Evolutionary conservation across 92 coral and sea anemone genomes (phyloP), one percentile per base, ranked within the genome.

Genomic region (Paramuricea clavata): DNA sequence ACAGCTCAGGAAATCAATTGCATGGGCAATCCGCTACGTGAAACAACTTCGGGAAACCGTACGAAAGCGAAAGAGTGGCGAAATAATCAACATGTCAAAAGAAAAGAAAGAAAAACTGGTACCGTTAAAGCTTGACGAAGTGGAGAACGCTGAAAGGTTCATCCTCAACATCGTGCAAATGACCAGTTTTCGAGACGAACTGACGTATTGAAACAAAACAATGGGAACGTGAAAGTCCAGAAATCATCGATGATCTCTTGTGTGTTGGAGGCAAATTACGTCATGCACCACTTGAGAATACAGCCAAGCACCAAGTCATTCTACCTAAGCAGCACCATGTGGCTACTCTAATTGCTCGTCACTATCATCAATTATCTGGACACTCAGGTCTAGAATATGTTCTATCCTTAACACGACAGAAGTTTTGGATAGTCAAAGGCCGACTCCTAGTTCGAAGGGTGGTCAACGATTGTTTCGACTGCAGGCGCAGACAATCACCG

Each of bases 391-490:
- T 47, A 6, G 52, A 47, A 21, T 54, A 78, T 54, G 83, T 78
- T 60, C 83, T 78, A 36, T 78, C 83, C 17, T 8, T 12, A 25
- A 47, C 36, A 23, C 25, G 83, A 19, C 34, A 73, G 79, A 74
- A 43, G 0, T 74, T 0, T 27, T 74, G 80, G 81, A 22, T 76
- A 15, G 35, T n/a, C 27, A 76, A 76, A n/a, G 61, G 83, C 12
- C 56, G 47, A 47, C 31, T 54, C 0, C 67, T 59, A 1, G 39
- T 54, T 23, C 56, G 83, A 22, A 78, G 26, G 19, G 73, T 49
- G 26, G 42, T 78, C 31, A 78, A 33, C 39, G 5, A 35, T 23
- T 78, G 83, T 17, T 49, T 78, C 10, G 36, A 42, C 4, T 78
- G 83, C 36, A 47, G 83, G 12, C 10, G 83, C 25, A 23, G 43